Evolutionary conservation across 2,113 vertebrate species (phyloP), one percentile per base, ranked within the genome.

Genomic region (Corythoichthys intestinalis): DNA sequence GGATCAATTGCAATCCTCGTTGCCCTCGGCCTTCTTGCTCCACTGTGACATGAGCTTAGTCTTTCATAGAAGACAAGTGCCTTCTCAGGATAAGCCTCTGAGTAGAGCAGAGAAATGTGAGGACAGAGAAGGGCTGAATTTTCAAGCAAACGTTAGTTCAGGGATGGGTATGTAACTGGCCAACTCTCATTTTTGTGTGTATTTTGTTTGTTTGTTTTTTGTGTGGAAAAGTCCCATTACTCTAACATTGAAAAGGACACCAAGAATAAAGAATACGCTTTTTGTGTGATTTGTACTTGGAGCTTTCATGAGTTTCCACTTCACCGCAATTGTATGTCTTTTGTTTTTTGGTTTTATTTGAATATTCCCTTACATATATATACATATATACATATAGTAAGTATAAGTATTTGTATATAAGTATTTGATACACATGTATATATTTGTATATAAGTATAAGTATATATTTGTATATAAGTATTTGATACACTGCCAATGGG

Each of bases 1-100:
- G 61, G 20, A 63, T 63, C 61, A 63, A 63, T 63, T 48, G 41
- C 61, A 63, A 63, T 63, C 44, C 20, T 63, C 44, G 46, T 63
- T 63, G 61, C 61, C 44, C 44, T 63, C 44, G 5, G 44, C 61
- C 44, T 47, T 46, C 61, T 63, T 63, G 61, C 61, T 47, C 44
- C 12, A 63, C 61, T 47, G 11, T 47, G 44, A 34, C 61, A 46
- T 47, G 61, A 63, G 61, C 61, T 63, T 47, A 63, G 61, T 63
- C 41, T 28, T 63, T 48, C 41, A 63, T 47, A 63, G 20, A 34
- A 63, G 44, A 63, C 61, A 63, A 63, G 61, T 34, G 61, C 41
- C 61, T 47, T 63, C 47, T 11, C 2, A 63, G 61, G 44, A 63
- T 63, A 47, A 48, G 44, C 20, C 20, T 48, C 44, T 14, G 41